Evolutionary conservation across 2,888 invertebrate species (phyloP).

Genomic region (Drosophila infuscata): DNA sequence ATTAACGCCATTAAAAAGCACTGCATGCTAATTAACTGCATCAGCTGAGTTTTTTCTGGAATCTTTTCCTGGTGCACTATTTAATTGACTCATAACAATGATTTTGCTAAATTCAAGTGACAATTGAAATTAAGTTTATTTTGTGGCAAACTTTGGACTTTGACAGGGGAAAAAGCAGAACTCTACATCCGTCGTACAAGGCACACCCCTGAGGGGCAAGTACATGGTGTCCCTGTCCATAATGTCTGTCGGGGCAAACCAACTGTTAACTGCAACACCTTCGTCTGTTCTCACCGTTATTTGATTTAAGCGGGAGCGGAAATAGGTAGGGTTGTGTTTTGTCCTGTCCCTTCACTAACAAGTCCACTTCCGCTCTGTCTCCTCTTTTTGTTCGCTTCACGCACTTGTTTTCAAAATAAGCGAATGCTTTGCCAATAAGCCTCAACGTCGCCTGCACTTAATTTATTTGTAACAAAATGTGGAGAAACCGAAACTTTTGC

Average conservation of each 20-base stretch:
- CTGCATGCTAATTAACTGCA: conserved; percentile 66
- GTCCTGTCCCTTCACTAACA: neutral
- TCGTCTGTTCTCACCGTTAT: conserved; percentile 50
- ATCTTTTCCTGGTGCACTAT: conserved; percentile 26
- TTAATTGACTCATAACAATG: conserved; percentile 22
- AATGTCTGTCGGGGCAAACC: conserved; percentile 47
- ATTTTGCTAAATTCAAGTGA: neutral
- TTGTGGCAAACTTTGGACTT: conserved; percentile 25
- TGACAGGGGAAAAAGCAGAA: conserved; percentile 26
- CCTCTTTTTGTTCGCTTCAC: too few species aligned
- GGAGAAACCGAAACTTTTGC: conserved; percentile 65
- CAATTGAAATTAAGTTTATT: conserved; percentile 8
- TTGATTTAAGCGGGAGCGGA: conserved; percentile 67
- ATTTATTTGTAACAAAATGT: conserved; percentile 74
- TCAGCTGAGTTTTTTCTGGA: conserved; percentile 20
- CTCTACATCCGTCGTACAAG: conserved; percentile 17
- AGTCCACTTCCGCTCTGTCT: neutral
- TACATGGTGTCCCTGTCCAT: conserved; percentile 32
- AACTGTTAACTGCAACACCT: conserved; percentile 55
- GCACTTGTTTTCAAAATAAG: conserved; percentile 72
- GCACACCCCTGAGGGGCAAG: neutral
- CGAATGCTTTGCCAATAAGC: conserved; percentile 72
- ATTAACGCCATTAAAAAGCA: conserved; percentile 74
- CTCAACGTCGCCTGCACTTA: conserved; percentile 75
- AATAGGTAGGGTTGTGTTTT: conserved; percentile 25